These are phyloP conservation scores for Grallaria varia DNA, from an alignment of 2,113 vertebrate species.

Conservation along the genomic window DNA sequence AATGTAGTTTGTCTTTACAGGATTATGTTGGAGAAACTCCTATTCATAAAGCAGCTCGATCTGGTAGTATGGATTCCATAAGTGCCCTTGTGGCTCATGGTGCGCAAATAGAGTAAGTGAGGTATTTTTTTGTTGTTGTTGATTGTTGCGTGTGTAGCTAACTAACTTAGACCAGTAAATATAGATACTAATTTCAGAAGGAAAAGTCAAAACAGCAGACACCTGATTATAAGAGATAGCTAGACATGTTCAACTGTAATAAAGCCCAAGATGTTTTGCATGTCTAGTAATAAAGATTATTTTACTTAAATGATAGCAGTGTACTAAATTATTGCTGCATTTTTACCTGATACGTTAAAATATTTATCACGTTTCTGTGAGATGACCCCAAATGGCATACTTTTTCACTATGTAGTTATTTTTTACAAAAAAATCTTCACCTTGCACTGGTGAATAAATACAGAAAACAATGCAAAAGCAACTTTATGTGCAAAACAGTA, in stretches of 20 bases:
- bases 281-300: constrained; percentile 20
- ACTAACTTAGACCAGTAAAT: constrained; percentile 56
- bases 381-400: background rate
- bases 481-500: background rate
- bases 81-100: constrained; percentile 89
- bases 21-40: constrained; percentile 95
- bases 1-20: constrained; percentile 75
- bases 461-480: constrained; percentile 37
- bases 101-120: constrained; percentile 91
- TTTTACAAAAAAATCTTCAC: background rate
- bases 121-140: constrained; percentile 63
- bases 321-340: background rate
- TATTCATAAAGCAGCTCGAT: constrained; percentile 94
- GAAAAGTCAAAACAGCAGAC: background rate
- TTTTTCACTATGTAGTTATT: background rate
- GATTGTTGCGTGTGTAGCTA: constrained; percentile 55
- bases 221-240: background rate
- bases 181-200: constrained; percentile 12
- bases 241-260: constrained; percentile 11
- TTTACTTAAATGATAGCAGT: background rate
- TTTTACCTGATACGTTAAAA: background rate
- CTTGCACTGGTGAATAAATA: constrained; percentile 11
- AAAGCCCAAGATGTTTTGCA: background rate
- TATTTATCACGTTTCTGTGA: background rate
- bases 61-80: constrained; percentile 93